These are phyloP conservation scores for Molossus alvarezi DNA, from an alignment of 2,797 vertebrate species.

Conservation along the genomic window DNA sequence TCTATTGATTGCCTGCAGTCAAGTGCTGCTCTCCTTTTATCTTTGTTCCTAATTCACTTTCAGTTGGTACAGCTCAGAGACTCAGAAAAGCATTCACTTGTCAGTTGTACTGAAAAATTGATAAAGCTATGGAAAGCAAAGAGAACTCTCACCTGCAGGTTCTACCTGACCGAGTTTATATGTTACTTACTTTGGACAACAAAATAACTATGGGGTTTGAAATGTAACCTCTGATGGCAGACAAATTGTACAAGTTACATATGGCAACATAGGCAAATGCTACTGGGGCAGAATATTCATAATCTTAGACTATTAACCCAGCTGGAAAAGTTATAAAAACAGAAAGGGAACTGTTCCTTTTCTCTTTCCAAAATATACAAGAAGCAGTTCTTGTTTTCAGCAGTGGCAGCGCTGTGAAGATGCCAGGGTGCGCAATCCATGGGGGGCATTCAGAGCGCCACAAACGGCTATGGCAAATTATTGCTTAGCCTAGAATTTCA, in stretches of 20 bases:
- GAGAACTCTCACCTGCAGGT: not conserved
- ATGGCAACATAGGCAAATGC: not conserved
- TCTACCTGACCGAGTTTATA: not conserved
- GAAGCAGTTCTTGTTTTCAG: not conserved
- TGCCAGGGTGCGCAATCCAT: not conserved
- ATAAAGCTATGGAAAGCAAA: not conserved
- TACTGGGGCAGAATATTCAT: not conserved
- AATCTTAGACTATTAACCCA: not conserved
- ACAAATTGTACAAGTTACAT: not conserved
- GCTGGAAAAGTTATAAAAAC: not conserved
- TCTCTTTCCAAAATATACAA: not conserved
- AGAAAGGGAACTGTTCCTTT: not conserved
- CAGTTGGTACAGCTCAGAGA: not conserved
- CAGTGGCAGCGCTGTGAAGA: not conserved
- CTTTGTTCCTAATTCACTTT: not conserved
- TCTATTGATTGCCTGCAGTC: not conserved
- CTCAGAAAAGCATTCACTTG: not conserved
- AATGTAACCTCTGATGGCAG: not conserved
- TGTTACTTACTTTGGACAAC: not conserved
- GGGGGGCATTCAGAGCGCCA: not conserved
- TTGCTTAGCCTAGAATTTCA: not conserved
- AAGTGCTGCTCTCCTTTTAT: not conserved
- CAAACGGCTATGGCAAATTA: not conserved
- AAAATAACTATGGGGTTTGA: not conserved
- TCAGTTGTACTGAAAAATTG: slow-evolving; percentile 9